Base-by-base conservation (phyloP, 2,888 invertebrate species). In the Acrobasis repandana region DNA sequence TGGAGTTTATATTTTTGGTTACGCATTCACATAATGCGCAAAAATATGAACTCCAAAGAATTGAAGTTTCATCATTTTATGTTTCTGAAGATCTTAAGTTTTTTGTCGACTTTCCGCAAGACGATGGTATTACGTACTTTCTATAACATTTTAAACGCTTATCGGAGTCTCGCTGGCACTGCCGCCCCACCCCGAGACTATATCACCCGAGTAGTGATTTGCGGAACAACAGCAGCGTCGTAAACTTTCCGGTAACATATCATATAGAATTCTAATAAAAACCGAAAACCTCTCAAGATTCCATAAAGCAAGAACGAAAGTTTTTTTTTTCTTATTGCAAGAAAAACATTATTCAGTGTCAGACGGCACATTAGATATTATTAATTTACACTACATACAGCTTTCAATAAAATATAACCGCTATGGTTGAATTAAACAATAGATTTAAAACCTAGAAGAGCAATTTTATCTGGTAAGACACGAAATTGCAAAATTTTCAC, bases 141-240 rank as follows among this genome's bases (percentile, higher is more conserved):
- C n/a, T 28, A 8, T 28, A 20, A 20, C 2, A 20, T 3, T 20
- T 20, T 20, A 3, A 20, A 20, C 2, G 20, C 28, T 8, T 28
- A 28, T 28, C 28, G 8, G 28, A 28, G 34, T 8, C 15, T 48
- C 73, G 71, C 77, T 61, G 1, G 1, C 36, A 63, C 36, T 63
- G 5, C 0, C 9, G 11, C 75, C 66, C 62, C 68, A 58, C 72
- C 69, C 64, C 2, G 57, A 58, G 57, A 56, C 70, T 70, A 72
- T 67, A 66, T 64, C 67, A 70, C 67, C 65, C 62, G 57, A 58
- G 63, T 61, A 76, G 75, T 74, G 79, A 80, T 80, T 80, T 74
- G 74, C 73, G 70, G 71, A 70, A 74, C 54, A 54, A 38, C 54
- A 38, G 36, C 11, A 15, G 34, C 15, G 10, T 54, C 54, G 54